A percentile compares a stretch with the other conserved stretches of the same genome.
Conservation (phyloP, 2,113 vertebrate species). For the Mystacornis crossleyi region DNA sequence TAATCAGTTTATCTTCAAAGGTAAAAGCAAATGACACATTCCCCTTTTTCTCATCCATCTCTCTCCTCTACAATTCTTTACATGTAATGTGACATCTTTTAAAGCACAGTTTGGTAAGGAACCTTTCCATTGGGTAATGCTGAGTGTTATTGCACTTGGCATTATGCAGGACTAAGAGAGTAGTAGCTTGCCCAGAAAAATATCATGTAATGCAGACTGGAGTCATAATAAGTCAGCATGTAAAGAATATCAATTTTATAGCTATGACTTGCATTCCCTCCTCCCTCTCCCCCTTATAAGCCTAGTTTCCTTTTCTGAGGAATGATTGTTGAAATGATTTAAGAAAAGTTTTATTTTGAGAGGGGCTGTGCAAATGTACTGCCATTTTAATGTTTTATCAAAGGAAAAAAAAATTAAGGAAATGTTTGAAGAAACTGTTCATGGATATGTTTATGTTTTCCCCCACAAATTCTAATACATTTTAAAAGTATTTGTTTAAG, state of each 20-base stretch:
- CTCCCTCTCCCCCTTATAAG: neutral
- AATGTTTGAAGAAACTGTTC: neutral
- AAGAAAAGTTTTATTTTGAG: neutral
- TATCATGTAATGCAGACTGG: neutral
- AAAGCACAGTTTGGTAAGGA: neutral
- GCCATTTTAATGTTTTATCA: neutral
- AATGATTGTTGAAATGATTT: neutral
- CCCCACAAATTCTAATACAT: neutral
- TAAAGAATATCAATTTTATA: neutral
- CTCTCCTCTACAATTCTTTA: neutral
- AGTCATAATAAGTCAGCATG: conserved; percentile 2
- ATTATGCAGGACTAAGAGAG: neutral
- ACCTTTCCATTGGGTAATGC: neutral
- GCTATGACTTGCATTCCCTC: neutral
- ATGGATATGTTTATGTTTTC: neutral
- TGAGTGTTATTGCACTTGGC: neutral
- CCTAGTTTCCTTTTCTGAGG: neutral
- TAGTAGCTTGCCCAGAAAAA: neutral
- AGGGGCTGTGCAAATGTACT: neutral
- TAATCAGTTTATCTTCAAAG: neutral
- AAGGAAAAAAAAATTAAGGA: neutral
- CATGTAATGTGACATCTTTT: neutral
- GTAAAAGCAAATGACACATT: neutral
- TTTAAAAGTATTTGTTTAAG: neutral
- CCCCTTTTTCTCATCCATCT: neutral